phyloP scores from a whole-genome alignment of 30 jellyfish, hydroid and myxozoan species.

The Mastigias papua region DNA sequence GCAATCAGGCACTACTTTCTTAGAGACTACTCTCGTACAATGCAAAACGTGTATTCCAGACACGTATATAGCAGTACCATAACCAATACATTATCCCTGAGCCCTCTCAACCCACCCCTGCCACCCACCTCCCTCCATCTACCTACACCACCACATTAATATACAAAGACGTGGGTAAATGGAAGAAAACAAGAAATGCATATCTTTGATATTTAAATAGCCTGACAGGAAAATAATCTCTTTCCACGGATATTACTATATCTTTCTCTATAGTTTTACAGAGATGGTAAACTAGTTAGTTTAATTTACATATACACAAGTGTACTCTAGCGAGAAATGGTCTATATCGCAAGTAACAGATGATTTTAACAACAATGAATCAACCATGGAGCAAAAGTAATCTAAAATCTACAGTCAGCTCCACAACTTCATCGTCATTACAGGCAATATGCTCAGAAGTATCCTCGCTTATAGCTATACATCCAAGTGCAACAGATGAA shows the following conservation, averaged over 20 bases:
- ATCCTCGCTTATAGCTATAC: too few relatives aligned
- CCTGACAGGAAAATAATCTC: slow-evolving; percentile 11
- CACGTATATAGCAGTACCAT: too few relatives aligned
- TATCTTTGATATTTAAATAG: slow-evolving; percentile 8
- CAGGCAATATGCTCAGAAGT: too few relatives aligned
- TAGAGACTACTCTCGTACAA: too few relatives aligned
- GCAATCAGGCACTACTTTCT: too few relatives aligned
- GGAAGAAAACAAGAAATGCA: not conserved
- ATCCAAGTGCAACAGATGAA: too few relatives aligned
- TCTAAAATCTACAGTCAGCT: too few relatives aligned
- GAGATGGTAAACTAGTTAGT: slow-evolving; percentile 9
- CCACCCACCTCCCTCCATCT: not conserved
- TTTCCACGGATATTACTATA: slow-evolving; percentile 20
- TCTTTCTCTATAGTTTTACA: not conserved
- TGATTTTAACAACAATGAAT: not conserved
- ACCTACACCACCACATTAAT: not conserved
- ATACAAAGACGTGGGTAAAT: not conserved
- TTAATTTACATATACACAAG: not conserved
- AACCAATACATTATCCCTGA: too few relatives aligned
- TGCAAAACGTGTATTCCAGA: too few relatives aligned
- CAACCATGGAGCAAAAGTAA: too few relatives aligned
- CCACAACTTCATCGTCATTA: too few relatives aligned
- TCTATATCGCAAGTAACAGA: not conserved
- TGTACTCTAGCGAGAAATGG: not conserved
- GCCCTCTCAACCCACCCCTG: too few relatives aligned